A percentile compares a stretch with the other conserved stretches of the same genome.
Conservation (phyloP, 1,140 invertebrate genomes). For the Chrysopa pallens region DNA sequence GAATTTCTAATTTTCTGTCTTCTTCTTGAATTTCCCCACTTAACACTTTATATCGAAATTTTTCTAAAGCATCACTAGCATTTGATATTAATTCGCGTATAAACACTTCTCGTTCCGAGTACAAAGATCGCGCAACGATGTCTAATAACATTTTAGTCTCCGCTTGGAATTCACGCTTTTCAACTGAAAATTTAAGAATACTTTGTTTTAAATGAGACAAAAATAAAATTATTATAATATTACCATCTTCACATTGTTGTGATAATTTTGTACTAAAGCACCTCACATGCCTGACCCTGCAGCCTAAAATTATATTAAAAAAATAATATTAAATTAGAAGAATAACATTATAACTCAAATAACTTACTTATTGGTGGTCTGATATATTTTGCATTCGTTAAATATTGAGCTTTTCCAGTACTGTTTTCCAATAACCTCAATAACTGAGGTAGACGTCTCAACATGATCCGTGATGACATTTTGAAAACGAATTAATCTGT, state of each 20-base stretch:
- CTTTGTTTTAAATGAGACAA: background rate
- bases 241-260: background rate
- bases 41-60: constrained; percentile 59
- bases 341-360: no score
- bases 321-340: no score
- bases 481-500: no score
- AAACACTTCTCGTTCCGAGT: constrained; percentile 96
- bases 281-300: no score
- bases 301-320: no score
- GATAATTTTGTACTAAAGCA: background rate
- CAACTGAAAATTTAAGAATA: constrained; percentile 20
- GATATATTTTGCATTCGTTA: no score
- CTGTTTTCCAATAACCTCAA: no score
- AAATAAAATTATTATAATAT: background rate
- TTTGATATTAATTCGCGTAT: constrained; percentile 92
- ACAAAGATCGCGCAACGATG: constrained; percentile 92
- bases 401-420: no score
- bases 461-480: no score
- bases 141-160: constrained; percentile 90
- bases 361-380: no score
- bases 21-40: constrained; percentile 23
- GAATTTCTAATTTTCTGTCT: constrained; percentile 63
- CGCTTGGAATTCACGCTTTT: constrained; percentile 80
- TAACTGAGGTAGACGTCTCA: no score
- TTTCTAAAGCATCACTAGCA: constrained; percentile 92